Conservation (phyloP, 2,113 vertebrate genomes). For the Anguilla rostrata region DNA sequence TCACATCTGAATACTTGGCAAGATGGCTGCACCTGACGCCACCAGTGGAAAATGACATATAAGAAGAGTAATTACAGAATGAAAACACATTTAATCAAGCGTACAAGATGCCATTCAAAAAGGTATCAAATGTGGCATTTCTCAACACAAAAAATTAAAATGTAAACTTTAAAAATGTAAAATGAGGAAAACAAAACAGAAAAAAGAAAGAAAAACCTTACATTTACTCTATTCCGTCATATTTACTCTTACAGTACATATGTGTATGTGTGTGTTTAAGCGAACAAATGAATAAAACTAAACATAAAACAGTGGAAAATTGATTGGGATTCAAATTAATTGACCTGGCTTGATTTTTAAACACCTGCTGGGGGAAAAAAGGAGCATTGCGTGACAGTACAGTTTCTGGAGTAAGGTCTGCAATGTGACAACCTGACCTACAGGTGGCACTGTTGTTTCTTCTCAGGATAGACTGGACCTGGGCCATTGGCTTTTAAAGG, state of each 20-base stretch:
- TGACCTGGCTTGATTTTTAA: not conserved
- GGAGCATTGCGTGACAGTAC: not conserved
- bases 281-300: not conserved
- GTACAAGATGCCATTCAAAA: no score
- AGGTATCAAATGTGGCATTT: not conserved
- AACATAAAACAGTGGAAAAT: not conserved
- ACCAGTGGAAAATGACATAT: no score
- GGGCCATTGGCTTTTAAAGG: not conserved
- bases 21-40: no score
- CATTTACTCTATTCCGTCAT: slow-evolving; percentile 11
- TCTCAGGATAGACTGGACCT: not conserved
- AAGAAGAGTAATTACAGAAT: no score
- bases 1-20: no score
- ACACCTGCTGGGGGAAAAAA: not conserved
- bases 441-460: slow-evolving; percentile 23
- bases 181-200: slow-evolving; percentile 7
- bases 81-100: no score
- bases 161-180: not conserved
- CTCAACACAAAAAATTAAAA: no score
- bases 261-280: not conserved
- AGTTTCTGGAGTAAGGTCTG: not conserved
- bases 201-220: slow-evolving; percentile 7
- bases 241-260: not conserved
- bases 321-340: not conserved
- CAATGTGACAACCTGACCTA: not conserved